A percentile compares a stretch with the other conserved stretches of the same genome.
Conservation (phyloP, 2,888 invertebrate species). For the Bellardia bayeri region DNA sequence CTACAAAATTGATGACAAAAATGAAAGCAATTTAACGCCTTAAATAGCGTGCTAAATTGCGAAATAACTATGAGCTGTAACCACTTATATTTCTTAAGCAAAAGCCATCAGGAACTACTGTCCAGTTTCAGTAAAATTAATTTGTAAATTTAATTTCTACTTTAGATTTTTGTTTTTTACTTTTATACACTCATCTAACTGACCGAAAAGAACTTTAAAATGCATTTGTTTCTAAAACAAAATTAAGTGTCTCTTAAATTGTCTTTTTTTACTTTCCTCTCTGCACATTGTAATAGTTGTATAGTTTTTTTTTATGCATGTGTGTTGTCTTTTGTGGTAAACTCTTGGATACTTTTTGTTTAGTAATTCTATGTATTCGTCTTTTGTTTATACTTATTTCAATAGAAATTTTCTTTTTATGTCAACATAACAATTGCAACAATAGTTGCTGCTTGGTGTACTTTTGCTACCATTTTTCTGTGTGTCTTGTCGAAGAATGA, state of each 20-base stretch:
- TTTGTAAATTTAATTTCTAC: too few species aligned
- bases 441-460: conserved; percentile 22
- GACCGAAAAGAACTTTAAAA: neutral
- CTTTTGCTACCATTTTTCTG: conserved; percentile 19
- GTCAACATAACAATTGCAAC: conserved; percentile 62
- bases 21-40: too few species aligned
- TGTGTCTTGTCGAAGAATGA: conserved; percentile 32
- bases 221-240: neutral
- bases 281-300: neutral
- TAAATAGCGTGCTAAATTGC: too few species aligned
- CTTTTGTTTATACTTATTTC: conserved; percentile 30
- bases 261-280: neutral
- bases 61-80: too few species aligned
- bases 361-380: neutral
- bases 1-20: too few species aligned
- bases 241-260: conserved; percentile 4
- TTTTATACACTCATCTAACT: neutral
- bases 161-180: too few species aligned
- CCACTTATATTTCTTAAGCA: too few species aligned
- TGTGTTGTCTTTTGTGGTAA: conserved; percentile 21
- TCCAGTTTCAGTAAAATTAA: too few species aligned
- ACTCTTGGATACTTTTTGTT: conserved; percentile 32
- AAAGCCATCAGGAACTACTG: too few species aligned
- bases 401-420: conserved; percentile 48
- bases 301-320: neutral